A percentile compares a stretch with the other conserved stretches of the same genome.
phyloP scores from a whole-genome alignment of 2,797 vertebrate species.

The Notoglanidium macrostoma region DNA sequence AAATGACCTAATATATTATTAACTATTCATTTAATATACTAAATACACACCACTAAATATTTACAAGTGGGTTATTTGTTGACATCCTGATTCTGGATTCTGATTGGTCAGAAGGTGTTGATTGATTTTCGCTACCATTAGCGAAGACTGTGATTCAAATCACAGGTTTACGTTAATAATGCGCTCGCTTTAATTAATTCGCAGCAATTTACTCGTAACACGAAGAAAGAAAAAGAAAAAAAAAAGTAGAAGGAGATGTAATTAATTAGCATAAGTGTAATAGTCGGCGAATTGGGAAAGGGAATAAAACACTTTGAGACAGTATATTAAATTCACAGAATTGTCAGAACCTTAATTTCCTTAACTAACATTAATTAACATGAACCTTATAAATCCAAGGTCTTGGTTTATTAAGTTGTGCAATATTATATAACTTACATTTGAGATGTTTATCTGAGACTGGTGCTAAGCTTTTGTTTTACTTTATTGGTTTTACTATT shows the following conservation, averaged over 20 bases:
- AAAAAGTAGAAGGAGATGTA: neutral
- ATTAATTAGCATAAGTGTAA: neutral
- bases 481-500: neutral
- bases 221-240: neutral
- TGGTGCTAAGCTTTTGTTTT: slow-evolving; percentile 31
- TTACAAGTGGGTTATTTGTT: neutral
- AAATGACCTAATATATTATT: neutral
- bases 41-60: neutral
- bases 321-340: neutral
- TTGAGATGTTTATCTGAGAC: neutral
- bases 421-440: slow-evolving; percentile 9
- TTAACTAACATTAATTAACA: neutral
- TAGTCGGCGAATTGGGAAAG: neutral
- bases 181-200: neutral
- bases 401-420: slow-evolving; percentile 14
- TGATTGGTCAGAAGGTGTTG: neutral
- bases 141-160: neutral
- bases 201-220: neutral
- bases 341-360: neutral
- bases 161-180: neutral
- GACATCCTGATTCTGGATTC: neutral
- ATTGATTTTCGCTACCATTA: neutral
- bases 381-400: neutral
- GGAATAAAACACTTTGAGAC: neutral
- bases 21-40: neutral